Percentiles rank a stretch among this genome's conserved stretches.
Evolutionary conservation across 2,113 vertebrate species (phyloP).

Genomic region (Atlantisia rogersi): DNA sequence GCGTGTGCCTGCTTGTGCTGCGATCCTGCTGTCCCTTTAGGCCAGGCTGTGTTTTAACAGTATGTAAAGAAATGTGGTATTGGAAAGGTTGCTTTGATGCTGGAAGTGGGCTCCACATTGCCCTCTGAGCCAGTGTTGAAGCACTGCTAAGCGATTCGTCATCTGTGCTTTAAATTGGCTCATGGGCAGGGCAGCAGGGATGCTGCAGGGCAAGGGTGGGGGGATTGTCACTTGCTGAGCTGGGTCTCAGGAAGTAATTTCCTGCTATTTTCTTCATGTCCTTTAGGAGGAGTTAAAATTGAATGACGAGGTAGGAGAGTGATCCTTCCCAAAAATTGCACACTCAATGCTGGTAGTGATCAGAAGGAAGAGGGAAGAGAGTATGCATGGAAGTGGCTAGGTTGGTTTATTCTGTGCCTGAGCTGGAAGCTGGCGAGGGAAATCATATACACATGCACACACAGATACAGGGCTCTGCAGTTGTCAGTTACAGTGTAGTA

Average conservation of each 20-base stretch:
- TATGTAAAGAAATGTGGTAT: background rate
- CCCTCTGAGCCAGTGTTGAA: background rate
- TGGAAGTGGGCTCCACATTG: background rate
- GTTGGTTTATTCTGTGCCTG: background rate
- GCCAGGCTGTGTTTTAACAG: background rate
- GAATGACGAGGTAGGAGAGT: background rate
- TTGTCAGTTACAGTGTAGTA: background rate
- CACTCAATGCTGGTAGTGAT: background rate
- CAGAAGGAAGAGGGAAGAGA: background rate
- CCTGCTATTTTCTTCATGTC: background rate
- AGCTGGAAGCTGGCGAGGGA: background rate
- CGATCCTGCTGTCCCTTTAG: background rate
- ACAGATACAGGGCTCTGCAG: background rate
- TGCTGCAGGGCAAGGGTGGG: background rate
- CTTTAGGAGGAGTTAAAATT: background rate
- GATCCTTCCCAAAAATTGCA: background rate
- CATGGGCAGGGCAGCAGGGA: background rate
- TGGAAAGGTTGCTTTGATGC: background rate
- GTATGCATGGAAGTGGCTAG: background rate
- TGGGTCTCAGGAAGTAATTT: background rate
- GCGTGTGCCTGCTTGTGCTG: too few species aligned
- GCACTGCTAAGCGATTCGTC: background rate
- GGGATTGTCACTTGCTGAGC: background rate
- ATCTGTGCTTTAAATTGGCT: background rate
- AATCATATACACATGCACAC: background rate